Evolutionary conservation across 2,888 invertebrate species (phyloP).

Genomic region (Apomyelois bistriatella): DNA sequence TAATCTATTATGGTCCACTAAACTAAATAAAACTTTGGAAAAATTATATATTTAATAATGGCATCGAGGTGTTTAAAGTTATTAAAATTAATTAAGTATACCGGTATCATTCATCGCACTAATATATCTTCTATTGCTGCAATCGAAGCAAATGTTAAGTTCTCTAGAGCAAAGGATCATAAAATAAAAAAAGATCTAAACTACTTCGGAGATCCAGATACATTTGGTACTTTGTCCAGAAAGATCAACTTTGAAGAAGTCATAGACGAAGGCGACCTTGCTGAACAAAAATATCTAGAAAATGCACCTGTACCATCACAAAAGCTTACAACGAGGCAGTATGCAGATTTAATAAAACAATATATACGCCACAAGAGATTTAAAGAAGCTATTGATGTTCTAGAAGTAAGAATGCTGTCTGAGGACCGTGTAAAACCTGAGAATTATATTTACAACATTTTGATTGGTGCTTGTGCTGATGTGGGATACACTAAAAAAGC

Average conservation of each 20-base stretch:
- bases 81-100: constrained; percentile 35
- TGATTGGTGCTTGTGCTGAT: constrained; percentile 91
- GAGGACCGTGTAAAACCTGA: constrained; percentile 89
- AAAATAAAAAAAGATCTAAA: constrained; percentile 53
- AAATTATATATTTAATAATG: constrained; percentile 35
- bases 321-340: constrained; percentile 81
- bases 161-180: constrained; percentile 36
- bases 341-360: constrained; percentile 85
- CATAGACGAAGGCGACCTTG: constrained; percentile 69
- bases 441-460: constrained; percentile 87
- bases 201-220: constrained; percentile 76
- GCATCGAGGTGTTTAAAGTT: constrained; percentile 45
- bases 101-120: constrained; percentile 27
- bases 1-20: no score
- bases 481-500: constrained; percentile 93
- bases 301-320: constrained; percentile 70
- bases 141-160: constrained; percentile 29
- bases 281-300: constrained; percentile 79
- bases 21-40: no score
- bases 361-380: constrained; percentile 82
- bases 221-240: constrained; percentile 73
- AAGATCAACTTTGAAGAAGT: constrained; percentile 75
- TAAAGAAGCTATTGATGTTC: constrained; percentile 87
- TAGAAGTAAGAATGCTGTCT: constrained; percentile 88
- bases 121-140: constrained; percentile 34